Conservation (phyloP, 53 echinoderm and acorn worm genomes). For the Zoroaster sp. region DNA sequence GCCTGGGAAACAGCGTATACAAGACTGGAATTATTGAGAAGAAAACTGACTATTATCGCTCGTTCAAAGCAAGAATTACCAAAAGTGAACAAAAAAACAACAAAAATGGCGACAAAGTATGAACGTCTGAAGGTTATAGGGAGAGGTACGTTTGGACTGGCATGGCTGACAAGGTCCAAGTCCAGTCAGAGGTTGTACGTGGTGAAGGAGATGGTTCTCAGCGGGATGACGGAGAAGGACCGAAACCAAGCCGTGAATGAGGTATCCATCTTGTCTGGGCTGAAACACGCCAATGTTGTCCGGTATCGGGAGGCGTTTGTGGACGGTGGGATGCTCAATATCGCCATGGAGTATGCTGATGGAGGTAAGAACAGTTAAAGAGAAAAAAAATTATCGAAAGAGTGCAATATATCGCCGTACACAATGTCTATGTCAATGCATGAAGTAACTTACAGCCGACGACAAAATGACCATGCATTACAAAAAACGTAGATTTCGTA, state of each 20-base stretch:
- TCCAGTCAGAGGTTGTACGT: slow-evolving; percentile 79
- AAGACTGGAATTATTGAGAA: no score
- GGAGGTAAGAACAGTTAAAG: slow-evolving; percentile 85
- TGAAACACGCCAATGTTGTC: slow-evolving; percentile 89
- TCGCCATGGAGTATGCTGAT: slow-evolving; percentile 91
- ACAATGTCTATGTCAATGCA: no score
- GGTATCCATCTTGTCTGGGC: slow-evolving; percentile 82
- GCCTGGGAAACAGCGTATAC: no score
- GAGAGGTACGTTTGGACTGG: slow-evolving; percentile 80
- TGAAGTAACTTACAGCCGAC: no score
- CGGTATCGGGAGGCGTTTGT: slow-evolving; percentile 84
- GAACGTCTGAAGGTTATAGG: slow-evolving; percentile 67
- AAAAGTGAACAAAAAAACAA: neutral
- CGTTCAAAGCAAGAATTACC: neutral
- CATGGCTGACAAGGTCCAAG: slow-evolving; percentile 77
- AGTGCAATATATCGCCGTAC: no score
- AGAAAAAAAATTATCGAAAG: neutral
- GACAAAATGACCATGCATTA: no score
- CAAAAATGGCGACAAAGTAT: slow-evolving; percentile 68
- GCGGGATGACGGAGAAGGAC: slow-evolving; percentile 75
- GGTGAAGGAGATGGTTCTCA: slow-evolving; percentile 76
- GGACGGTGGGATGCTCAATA: slow-evolving; percentile 54
- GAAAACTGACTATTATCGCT: no score
- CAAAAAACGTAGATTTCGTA: no score
- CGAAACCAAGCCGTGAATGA: slow-evolving; percentile 85